Evolutionary conservation across 2,113 vertebrate species (phyloP).

Genomic region (Pipra filicauda): DNA sequence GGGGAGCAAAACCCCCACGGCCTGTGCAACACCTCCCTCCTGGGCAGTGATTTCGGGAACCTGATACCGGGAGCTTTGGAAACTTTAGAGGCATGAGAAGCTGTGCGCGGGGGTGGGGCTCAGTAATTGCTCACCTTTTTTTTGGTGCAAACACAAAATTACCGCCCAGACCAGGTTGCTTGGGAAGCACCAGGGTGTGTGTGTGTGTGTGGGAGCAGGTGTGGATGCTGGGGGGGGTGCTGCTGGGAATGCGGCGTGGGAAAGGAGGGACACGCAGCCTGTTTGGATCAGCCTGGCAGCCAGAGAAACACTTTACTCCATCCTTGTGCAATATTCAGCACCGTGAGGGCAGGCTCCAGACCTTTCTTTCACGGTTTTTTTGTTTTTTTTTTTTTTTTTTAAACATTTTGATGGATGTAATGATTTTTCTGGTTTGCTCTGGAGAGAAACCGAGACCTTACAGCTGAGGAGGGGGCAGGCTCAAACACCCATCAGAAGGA

Average conservation of each 20-base stretch:
- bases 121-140: constrained; percentile 17
- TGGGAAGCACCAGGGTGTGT: background rate
- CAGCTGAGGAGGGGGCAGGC: background rate
- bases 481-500: background rate
- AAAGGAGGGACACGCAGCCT: background rate
- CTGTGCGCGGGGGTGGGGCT: background rate
- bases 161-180: background rate
- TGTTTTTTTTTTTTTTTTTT: no score
- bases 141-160: background rate
- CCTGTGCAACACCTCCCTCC: background rate
- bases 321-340: background rate
- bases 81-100: constrained; percentile 54
- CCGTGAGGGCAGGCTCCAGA: background rate
- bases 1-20: background rate
- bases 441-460: background rate
- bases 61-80: background rate
- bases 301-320: accelerated
- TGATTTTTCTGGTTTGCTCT: background rate
- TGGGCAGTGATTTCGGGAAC: background rate
- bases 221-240: background rate
- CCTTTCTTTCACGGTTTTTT: accelerated
- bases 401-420: background rate
- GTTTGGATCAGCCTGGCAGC: accelerated
- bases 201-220: background rate
- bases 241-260: background rate